Evolutionary conservation across 1,140 invertebrate genomes (phyloP).

Genomic region (Bombus waltoni): DNA sequence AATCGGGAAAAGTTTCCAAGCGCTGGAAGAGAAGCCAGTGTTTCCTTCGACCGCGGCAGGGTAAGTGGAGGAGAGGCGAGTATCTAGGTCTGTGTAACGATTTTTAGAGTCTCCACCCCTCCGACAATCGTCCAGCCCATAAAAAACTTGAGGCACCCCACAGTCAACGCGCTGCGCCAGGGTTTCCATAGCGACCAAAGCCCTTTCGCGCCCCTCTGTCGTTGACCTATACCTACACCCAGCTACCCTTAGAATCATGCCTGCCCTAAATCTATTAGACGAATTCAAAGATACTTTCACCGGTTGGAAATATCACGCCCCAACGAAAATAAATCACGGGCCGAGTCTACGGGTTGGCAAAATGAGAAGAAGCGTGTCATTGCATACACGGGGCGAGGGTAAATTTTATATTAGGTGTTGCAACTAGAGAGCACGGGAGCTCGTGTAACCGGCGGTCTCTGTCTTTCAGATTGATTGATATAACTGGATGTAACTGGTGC

Average conservation of each 20-base stretch:
- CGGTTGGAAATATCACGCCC: slow-evolving; percentile 36
- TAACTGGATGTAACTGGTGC: background rate
- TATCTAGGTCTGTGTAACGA: slow-evolving; percentile 79
- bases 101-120: slow-evolving; percentile 76
- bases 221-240: slow-evolving; percentile 52
- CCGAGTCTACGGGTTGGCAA: no score
- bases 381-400: background rate
- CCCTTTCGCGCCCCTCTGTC: slow-evolving; percentile 71
- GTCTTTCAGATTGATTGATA: slow-evolving; percentile 11
- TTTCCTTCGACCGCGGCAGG: slow-evolving; percentile 8
- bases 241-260: slow-evolving; percentile 47
- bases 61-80: slow-evolving; percentile 50
- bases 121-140: slow-evolving; percentile 74
- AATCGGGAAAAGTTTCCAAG: slow-evolving; percentile 46
- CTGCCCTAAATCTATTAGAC: slow-evolving; percentile 61
- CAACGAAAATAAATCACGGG: slow-evolving; percentile 23
- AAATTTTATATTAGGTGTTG: background rate
- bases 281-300: slow-evolving; percentile 41
- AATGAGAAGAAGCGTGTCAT: background rate
- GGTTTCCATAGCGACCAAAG: slow-evolving; percentile 77
- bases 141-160: slow-evolving; percentile 78
- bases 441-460: background rate
- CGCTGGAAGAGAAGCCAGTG: background rate
- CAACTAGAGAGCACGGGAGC: background rate
- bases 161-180: slow-evolving; percentile 67